A percentile compares a stretch with the other conserved stretches of the same genome.
Conservation (phyloP, 2,113 vertebrate species). For the Brienomyrus longianalis region DNA sequence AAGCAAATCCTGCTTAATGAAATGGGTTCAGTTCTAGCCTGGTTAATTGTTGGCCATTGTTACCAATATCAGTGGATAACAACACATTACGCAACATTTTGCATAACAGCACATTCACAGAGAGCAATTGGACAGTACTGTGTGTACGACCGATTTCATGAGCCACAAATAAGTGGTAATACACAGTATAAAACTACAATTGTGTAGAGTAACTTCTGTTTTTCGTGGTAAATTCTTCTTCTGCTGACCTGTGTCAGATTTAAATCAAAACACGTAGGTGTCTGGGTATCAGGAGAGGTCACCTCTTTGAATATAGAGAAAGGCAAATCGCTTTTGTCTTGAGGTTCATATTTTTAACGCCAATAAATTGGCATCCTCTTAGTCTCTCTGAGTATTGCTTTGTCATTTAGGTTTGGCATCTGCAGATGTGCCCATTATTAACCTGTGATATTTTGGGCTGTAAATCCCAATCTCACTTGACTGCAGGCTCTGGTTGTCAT, state of each 20-base stretch:
- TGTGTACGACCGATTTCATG: too few relatives aligned
- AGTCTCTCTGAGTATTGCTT: neutral
- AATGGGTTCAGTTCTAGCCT: too few relatives aligned
- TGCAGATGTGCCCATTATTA: neutral
- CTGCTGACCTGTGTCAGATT: neutral
- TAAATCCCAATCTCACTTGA: neutral
- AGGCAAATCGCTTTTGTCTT: neutral
- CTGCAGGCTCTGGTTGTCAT: neutral
- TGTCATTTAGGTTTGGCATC: neutral
- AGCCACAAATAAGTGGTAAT: too few relatives aligned
- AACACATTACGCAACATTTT: too few relatives aligned
- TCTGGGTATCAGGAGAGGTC: neutral
- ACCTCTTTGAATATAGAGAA: neutral
- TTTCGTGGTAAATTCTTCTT: neutral
- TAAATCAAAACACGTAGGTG: neutral
- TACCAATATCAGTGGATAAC: too few relatives aligned
- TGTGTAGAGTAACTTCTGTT: neutral
- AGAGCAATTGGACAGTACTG: too few relatives aligned
- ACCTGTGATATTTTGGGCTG: neutral
- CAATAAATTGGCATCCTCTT: neutral
- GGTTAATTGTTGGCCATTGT: too few relatives aligned
- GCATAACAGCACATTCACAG: too few relatives aligned
- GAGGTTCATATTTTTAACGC: neutral
- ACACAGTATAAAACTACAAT: too few relatives aligned
- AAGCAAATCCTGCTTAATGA: too few relatives aligned